Conservation (phyloP, 2,888 invertebrate genomes). For the Congeria kusceri region DNA sequence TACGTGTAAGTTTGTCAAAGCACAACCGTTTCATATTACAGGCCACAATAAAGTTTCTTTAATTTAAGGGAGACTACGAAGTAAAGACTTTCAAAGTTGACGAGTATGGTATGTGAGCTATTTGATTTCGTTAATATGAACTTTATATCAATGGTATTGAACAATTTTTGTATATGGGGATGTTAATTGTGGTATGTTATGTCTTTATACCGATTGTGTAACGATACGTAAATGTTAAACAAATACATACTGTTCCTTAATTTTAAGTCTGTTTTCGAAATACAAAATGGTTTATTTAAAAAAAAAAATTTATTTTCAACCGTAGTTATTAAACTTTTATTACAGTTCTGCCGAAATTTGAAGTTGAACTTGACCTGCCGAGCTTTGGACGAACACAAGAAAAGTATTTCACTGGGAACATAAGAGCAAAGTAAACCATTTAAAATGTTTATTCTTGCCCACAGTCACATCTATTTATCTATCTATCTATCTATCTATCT, state of each 20-base stretch:
- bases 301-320: not conserved
- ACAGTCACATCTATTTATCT: too few relatives aligned
- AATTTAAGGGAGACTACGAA: constrained; percentile 41
- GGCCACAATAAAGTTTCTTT: not conserved
- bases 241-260: not conserved
- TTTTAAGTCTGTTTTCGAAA: not conserved
- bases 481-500: too few relatives aligned
- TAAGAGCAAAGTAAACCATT: constrained; percentile 65
- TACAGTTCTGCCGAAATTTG: constrained; percentile 94
- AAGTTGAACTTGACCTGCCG: constrained; percentile 90
- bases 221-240: too few relatives aligned
- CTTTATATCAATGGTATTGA: too few relatives aligned
- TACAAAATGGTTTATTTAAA: too few relatives aligned
- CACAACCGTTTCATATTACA: not conserved
- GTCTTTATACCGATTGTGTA: too few relatives aligned
- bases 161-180: too few relatives aligned
- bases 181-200: too few relatives aligned
- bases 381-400: constrained; percentile 62
- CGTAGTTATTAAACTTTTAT: constrained; percentile 57
- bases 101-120: constrained; percentile 49
- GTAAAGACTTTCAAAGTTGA: constrained; percentile 51
- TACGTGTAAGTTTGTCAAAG: too few relatives aligned
- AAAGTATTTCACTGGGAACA: constrained; percentile 51
- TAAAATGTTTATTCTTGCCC: too few relatives aligned
- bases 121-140: not conserved